Evolutionary conservation across 2,888 invertebrate genomes (phyloP).

Genomic region (Cheilosia pagana): DNA sequence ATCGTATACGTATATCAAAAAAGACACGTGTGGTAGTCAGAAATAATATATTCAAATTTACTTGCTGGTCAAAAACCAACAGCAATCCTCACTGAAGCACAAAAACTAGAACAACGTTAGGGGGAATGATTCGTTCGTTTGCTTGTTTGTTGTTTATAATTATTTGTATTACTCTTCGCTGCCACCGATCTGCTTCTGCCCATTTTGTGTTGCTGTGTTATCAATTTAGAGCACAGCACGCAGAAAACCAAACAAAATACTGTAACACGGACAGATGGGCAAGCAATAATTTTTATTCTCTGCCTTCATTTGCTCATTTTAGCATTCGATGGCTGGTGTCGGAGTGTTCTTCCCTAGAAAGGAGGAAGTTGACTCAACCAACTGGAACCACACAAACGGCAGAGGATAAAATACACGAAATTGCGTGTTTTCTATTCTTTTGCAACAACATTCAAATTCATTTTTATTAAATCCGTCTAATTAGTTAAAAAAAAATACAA

Average conservation of each 20-base stretch:
- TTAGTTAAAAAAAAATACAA: not conserved
- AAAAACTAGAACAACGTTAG: slow-evolving; percentile 56
- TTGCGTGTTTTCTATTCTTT: slow-evolving; percentile 41
- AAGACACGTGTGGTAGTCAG: slow-evolving; percentile 4
- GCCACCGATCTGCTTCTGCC: not conserved
- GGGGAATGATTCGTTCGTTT: slow-evolving; percentile 32
- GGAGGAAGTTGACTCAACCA: slow-evolving; percentile 54
- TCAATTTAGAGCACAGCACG: slow-evolving; percentile 31
- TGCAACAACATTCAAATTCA: not conserved
- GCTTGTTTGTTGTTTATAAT: slow-evolving; percentile 20
- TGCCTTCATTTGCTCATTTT: slow-evolving; percentile 30
- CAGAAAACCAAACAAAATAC: slow-evolving; percentile 27
- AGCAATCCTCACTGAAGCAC: slow-evolving; percentile 58
- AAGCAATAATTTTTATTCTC: slow-evolving; percentile 27
- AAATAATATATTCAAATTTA: slow-evolving; percentile 45
- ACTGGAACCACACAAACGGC: slow-evolving; percentile 20
- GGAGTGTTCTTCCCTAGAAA: slow-evolving; percentile 47
- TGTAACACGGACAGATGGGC: slow-evolving; percentile 53
- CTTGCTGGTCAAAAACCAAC: slow-evolving; percentile 10
- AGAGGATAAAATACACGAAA: slow-evolving; percentile 3
- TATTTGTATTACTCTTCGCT: slow-evolving; percentile 25
- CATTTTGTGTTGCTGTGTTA: slow-evolving; percentile 22
- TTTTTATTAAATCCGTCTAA: not conserved
- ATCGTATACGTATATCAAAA: too few relatives aligned
- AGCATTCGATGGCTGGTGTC: slow-evolving; percentile 16